These are phyloP conservation scores for Leptinotarsa rubiginosa DNA, from an alignment of 2,888 invertebrate genomes.

Conservation along the genomic window DNA sequence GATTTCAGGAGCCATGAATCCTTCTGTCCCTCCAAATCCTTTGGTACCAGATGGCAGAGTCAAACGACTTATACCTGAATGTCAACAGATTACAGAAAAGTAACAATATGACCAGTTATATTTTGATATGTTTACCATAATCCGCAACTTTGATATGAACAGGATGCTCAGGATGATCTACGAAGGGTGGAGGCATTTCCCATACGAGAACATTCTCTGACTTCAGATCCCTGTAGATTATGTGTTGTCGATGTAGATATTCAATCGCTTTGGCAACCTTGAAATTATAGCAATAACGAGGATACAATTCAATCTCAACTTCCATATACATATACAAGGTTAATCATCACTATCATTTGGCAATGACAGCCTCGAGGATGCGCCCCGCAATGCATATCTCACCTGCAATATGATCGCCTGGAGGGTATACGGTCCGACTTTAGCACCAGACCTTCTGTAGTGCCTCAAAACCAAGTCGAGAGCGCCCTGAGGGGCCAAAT, in stretches of 20 bases:
- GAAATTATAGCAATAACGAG: conserved; percentile 62
- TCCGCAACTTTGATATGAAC: conserved; percentile 96
- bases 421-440: conserved; percentile 82
- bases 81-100: too few species aligned
- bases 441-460: conserved; percentile 86
- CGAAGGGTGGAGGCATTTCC: conserved; percentile 88
- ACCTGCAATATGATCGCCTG: conserved; percentile 89
- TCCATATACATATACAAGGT: too few species aligned
- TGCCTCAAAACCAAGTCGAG: conserved; percentile 86
- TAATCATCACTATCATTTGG: too few species aligned
- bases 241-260: conserved; percentile 91
- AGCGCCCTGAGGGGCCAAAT: conserved; percentile 92
- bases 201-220: conserved; percentile 99
- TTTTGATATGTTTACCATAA: conserved; percentile 74
- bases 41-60: conserved; percentile 92
- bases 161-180: conserved; percentile 74
- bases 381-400: conserved; percentile 26
- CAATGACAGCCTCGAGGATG: too few species aligned
- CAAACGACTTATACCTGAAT: conserved; percentile 83
- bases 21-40: conserved; percentile 98
- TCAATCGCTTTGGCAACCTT: conserved; percentile 95
- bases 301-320: background rate
- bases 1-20: conserved; percentile 99
- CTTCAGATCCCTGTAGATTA: conserved; percentile 94
- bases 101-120: background rate